Evolutionary conservation across 30 jellyfish, hydroid and myxozoan species (phyloP).

Genomic region (Euphysa ruthae): DNA sequence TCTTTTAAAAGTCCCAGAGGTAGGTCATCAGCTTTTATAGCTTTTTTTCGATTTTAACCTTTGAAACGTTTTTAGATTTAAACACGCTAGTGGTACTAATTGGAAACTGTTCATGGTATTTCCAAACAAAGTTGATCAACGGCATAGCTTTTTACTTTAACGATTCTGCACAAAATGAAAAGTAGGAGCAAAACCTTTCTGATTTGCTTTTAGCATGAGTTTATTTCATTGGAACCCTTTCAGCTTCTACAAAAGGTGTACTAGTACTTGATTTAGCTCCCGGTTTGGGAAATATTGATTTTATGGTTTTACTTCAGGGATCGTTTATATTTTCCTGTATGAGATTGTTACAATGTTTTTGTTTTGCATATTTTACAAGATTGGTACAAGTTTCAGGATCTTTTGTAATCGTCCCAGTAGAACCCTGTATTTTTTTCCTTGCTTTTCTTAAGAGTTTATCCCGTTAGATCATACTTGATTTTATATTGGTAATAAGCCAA

Average conservation of each 20-base stretch:
- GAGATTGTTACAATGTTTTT: background rate
- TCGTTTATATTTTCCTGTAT: background rate
- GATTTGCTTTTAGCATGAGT: background rate
- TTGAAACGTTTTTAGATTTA: too few relatives aligned
- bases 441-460: background rate
- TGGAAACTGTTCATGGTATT: too few relatives aligned
- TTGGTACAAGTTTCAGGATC: background rate
- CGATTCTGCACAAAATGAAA: background rate
- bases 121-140: too few relatives aligned
- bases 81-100: too few relatives aligned
- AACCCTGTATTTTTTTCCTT: background rate
- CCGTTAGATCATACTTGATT: too few relatives aligned
- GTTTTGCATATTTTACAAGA: background rate
- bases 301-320: background rate
- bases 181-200: background rate
- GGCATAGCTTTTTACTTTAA: background rate
- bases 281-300: background rate
- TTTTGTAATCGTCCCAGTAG: background rate
- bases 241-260: background rate
- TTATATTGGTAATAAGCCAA: too few relatives aligned
- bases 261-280: conserved; percentile 1
- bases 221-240: too few relatives aligned
- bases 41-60: too few relatives aligned
- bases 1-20: too few relatives aligned
- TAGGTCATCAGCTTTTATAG: too few relatives aligned